These are phyloP conservation scores for Ovis canadensis DNA, from an alignment of 2,113 vertebrate species.

Conservation along the genomic window DNA sequence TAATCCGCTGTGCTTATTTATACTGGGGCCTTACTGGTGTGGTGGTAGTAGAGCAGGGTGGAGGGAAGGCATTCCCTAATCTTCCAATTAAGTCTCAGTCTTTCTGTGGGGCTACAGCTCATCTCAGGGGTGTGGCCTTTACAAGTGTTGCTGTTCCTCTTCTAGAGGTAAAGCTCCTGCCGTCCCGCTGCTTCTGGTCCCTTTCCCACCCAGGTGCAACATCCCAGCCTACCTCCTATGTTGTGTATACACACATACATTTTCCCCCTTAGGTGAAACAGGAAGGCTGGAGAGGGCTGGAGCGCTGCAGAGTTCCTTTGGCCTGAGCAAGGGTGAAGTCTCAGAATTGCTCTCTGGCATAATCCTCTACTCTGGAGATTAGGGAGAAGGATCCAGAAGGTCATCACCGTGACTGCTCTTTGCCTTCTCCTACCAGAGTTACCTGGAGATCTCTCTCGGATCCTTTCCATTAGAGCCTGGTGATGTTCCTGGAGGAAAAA, in stretches of 20 bases:
- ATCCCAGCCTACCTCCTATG: not conserved
- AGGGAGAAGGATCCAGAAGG: not conserved
- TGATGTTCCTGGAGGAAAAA: not conserved
- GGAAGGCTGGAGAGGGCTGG: not conserved
- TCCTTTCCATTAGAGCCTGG: not conserved
- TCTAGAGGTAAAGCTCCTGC: not conserved
- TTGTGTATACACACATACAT: not conserved
- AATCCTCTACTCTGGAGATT: not conserved
- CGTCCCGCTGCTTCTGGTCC: not conserved
- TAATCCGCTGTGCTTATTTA: not conserved
- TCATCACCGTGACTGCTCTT: accelerated
- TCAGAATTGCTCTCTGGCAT: not conserved
- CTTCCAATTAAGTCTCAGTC: not conserved
- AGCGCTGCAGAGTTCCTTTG: not conserved
- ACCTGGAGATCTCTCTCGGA: not conserved
- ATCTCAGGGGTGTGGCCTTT: not conserved
- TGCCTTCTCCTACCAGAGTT: not conserved
- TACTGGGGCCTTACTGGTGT: not conserved
- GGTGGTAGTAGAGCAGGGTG: not conserved
- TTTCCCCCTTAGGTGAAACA: not conserved
- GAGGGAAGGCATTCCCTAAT: not conserved
- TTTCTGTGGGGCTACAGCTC: not conserved
- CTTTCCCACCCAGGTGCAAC: not conserved
- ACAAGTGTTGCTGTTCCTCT: not conserved
- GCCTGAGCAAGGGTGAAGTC: not conserved